Percentiles rank a stretch among this genome's conserved stretches.
phyloP scores from a whole-genome alignment of 2,888 invertebrate species.

The Allygus modestus region DNA sequence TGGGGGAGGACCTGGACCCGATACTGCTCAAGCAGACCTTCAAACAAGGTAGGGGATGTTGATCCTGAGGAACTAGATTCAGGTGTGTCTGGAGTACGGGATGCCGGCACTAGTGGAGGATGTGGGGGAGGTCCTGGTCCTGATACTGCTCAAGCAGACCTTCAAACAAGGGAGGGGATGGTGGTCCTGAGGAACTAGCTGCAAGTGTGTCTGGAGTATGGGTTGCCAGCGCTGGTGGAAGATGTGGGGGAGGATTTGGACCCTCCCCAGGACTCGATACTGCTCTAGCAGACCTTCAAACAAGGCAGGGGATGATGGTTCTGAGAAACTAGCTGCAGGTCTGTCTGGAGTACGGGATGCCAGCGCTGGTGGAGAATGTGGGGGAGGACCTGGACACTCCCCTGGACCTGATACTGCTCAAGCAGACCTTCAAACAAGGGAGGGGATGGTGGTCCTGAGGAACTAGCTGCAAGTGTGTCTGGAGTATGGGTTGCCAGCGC shows the following conservation, averaged over 20 bases:
- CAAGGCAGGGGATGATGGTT: slow-evolving; percentile 76
- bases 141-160: slow-evolving; percentile 85
- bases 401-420: slow-evolving; percentile 86
- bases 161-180: slow-evolving; percentile 80
- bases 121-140: slow-evolving; percentile 87
- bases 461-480: slow-evolving; percentile 85
- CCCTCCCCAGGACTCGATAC: slow-evolving; percentile 86
- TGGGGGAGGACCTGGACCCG: slow-evolving; percentile 87
- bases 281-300: slow-evolving; percentile 85
- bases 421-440: slow-evolving; percentile 85
- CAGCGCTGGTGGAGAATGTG: slow-evolving; percentile 87
- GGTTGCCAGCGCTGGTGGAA: slow-evolving; percentile 87
- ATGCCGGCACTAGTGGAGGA: slow-evolving; percentile 88
- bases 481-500: slow-evolving; percentile 85
- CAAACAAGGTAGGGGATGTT: slow-evolving; percentile 77
- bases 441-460: slow-evolving; percentile 70
- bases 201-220: slow-evolving; percentile 86
- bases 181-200: slow-evolving; percentile 78
- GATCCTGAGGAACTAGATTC: slow-evolving; percentile 76
- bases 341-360: slow-evolving; percentile 86
- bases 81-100: slow-evolving; percentile 86
- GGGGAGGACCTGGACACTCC: slow-evolving; percentile 88
- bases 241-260: slow-evolving; percentile 88
- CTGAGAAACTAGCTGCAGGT: slow-evolving; percentile 79
- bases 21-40: slow-evolving; percentile 86